These are phyloP conservation scores for Carposina sasakii DNA, from an alignment of 1,140 invertebrate genomes.

Conservation along the genomic window DNA sequence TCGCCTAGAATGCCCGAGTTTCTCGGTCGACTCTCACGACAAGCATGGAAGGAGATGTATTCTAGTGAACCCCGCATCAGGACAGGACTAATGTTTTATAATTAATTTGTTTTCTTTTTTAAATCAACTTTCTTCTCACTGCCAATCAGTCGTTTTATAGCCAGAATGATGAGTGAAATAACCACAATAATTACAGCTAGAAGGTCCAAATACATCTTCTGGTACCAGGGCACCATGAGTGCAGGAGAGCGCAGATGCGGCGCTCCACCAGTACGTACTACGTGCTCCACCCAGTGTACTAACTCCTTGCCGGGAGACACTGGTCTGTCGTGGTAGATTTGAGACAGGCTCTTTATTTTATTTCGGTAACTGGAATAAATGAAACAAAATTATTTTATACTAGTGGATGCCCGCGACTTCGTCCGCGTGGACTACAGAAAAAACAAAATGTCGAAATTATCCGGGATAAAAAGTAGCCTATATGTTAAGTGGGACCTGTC, in stretches of 20 bases:
- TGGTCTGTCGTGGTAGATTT: slow-evolving; percentile 24
- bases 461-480: no score
- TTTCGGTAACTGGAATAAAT: slow-evolving; percentile 20
- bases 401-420: no score
- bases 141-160: background rate
- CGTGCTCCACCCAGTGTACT: slow-evolving; percentile 37
- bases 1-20: no score
- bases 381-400: background rate
- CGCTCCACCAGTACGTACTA: slow-evolving; percentile 50
- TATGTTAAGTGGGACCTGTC: no score
- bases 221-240: slow-evolving; percentile 48
- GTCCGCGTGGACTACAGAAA: no score
- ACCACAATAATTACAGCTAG: background rate
- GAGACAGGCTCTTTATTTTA: slow-evolving; percentile 24
- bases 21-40: no score
- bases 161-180: background rate
- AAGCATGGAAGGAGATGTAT: no score
- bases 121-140: no score
- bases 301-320: slow-evolving; percentile 25
- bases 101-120: no score
- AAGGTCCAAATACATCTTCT: slow-evolving; percentile 31
- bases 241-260: slow-evolving; percentile 62
- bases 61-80: no score
- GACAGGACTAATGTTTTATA: no score
- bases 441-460: no score